Conservation (phyloP, 2,113 vertebrate genomes). For the Paedocypris sp. region DNA sequence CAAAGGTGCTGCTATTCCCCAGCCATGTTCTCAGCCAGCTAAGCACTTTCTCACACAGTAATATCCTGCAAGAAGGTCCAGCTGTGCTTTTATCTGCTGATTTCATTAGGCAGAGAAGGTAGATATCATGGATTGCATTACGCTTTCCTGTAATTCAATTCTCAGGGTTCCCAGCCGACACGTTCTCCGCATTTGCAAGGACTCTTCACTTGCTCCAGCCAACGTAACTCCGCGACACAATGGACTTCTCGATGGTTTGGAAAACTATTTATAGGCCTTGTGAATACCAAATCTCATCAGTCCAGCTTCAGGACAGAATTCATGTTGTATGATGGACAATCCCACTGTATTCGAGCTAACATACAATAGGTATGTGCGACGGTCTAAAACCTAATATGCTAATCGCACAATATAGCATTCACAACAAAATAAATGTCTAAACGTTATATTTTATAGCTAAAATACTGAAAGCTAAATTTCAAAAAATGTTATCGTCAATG, state of each 20-base stretch:
- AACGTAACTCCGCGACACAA: background rate
- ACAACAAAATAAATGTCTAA: no score
- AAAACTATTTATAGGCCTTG: constrained; percentile 9
- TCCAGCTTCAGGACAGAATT: background rate
- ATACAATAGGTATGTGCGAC: no score
- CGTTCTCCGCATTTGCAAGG: constrained; percentile 30
- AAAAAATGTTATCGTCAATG: no score
- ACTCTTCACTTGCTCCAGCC: constrained; percentile 15
- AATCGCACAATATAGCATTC: no score
- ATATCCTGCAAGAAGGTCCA: constrained; percentile 38
- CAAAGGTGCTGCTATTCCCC: constrained; percentile 10
- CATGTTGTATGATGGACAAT: background rate
- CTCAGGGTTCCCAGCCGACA: constrained; percentile 19
- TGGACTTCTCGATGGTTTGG: constrained; percentile 2
- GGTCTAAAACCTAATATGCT: no score
- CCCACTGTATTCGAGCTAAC: no score
- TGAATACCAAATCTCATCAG: background rate
- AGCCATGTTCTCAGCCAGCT: constrained; percentile 3
- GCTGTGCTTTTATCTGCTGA: constrained; percentile 41
- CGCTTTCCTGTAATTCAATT: constrained; percentile 34
- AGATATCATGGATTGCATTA: constrained; percentile 37
- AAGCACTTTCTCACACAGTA: constrained; percentile 33
- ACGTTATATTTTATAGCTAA: no score
- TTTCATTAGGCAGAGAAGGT: constrained; percentile 38
- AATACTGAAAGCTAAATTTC: no score